A percentile compares a stretch with the other conserved stretches of the same genome.
Conservation (phyloP, 2,113 vertebrate species). For the Cyprinodon tularosa region DNA sequence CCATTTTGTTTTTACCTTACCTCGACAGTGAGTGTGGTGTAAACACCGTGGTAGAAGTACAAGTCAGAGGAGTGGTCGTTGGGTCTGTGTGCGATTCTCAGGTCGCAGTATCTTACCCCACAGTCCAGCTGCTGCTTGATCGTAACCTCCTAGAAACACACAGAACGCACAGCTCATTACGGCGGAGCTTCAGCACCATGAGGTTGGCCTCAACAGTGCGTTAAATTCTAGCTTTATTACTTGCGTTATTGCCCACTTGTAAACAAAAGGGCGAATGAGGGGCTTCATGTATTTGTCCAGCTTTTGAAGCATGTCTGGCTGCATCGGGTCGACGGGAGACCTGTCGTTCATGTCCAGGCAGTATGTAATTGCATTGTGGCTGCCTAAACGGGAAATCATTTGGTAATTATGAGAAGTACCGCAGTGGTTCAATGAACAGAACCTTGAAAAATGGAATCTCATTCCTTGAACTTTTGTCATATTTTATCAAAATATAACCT, state of each 20-base stretch:
- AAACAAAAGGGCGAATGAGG: slow-evolving; percentile 81
- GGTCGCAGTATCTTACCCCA: slow-evolving; percentile 82
- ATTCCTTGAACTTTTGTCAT: neutral
- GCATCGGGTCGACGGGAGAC: slow-evolving; percentile 80
- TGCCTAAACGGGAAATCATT: slow-evolving; percentile 63
- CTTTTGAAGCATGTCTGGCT: slow-evolving; percentile 81
- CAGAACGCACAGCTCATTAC: neutral
- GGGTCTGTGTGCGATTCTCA: slow-evolving; percentile 81
- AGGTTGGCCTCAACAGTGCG: neutral
- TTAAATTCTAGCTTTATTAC: slow-evolving; percentile 42
- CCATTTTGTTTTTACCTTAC: slow-evolving; percentile 45
- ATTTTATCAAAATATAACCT: no score
- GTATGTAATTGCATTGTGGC: slow-evolving; percentile 83
- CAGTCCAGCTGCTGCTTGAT: slow-evolving; percentile 81
- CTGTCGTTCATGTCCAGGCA: slow-evolving; percentile 80
- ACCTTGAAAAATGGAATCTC: neutral
- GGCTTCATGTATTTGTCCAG: slow-evolving; percentile 83
- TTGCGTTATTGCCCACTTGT: slow-evolving; percentile 84
- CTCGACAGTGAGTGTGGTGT: slow-evolving; percentile 82
- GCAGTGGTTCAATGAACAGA: neutral
- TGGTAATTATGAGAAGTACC: neutral
- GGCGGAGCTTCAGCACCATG: neutral
- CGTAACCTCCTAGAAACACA: slow-evolving; percentile 70
- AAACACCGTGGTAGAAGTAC: slow-evolving; percentile 84
- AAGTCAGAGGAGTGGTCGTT: slow-evolving; percentile 78